Evolutionary conservation across 2,888 invertebrate species (phyloP).

Genomic region (Coenonympha glycerion): DNA sequence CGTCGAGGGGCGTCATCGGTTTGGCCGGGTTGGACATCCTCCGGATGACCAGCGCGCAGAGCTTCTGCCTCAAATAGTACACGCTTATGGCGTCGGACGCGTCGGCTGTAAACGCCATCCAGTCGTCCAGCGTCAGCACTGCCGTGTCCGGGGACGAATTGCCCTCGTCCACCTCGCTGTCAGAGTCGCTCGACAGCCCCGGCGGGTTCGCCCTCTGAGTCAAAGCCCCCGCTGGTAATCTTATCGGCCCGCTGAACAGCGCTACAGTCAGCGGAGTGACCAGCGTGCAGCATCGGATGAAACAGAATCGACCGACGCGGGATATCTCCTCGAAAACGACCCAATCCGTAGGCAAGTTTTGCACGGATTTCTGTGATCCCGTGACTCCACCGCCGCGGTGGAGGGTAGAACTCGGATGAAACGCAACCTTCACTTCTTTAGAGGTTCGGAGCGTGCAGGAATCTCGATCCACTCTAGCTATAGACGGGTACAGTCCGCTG

Average conservation of each 20-base stretch:
- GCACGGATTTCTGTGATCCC: conserved; percentile 50
- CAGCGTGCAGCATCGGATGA: conserved; percentile 86
- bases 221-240: conserved; percentile 71
- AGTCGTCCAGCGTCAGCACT: conserved; percentile 81
- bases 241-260: conserved; percentile 83
- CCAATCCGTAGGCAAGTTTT: conserved; percentile 85
- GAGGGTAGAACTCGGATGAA: conserved; percentile 78
- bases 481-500: conserved; percentile 92
- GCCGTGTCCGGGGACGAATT: conserved; percentile 55
- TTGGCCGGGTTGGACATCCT: conserved; percentile 77
- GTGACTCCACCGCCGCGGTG: conserved; percentile 73
- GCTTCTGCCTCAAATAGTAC: conserved; percentile 82
- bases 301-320: conserved; percentile 80
- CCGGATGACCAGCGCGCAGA: conserved; percentile 80
- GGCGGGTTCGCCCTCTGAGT: conserved; percentile 65
- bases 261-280: conserved; percentile 88
- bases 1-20: conserved; percentile 77
- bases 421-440: conserved; percentile 71
- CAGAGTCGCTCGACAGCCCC: conserved; percentile 64
- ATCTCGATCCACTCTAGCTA: conserved; percentile 83
- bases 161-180: conserved; percentile 62
- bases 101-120: conserved; percentile 83
- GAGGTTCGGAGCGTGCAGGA: conserved; percentile 78
- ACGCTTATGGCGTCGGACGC: conserved; percentile 80
- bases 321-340: conserved; percentile 91